phyloP scores from a whole-genome alignment of 1,140 invertebrate genomes.

The Rhagoletis zephyria region DNA sequence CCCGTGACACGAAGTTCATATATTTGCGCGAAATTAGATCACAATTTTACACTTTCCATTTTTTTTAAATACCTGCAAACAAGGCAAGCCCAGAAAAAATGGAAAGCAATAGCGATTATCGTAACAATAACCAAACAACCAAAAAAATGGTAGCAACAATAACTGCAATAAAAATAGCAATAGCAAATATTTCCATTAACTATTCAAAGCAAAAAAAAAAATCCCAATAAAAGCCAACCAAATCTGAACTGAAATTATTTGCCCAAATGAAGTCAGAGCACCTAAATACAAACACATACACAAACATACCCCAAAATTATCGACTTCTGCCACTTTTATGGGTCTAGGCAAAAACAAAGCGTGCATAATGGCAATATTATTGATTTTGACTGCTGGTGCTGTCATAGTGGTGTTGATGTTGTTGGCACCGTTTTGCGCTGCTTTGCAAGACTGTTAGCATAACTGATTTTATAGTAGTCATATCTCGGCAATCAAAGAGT shows the following conservation, averaged over 20 bases:
- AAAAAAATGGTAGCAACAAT: not conserved
- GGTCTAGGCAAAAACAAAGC: constrained; percentile 12
- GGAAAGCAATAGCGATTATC: constrained; percentile 26
- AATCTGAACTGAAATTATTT: not conserved
- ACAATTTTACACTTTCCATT: constrained; percentile 10
- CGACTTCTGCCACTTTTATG: not conserved
- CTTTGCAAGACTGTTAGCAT: constrained; percentile 13
- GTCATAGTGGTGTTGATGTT: constrained; percentile 3
- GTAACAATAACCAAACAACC: not conserved
- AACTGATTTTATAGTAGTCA: constrained; percentile 48
- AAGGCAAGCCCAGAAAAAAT: not conserved
- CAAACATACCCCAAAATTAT: not conserved
- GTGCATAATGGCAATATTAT: constrained; percentile 44
- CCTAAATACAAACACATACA: not conserved
- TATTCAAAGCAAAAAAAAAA: constrained; percentile 30
- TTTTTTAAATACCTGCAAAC: constrained; percentile 23
- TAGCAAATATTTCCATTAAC: constrained; percentile 17
- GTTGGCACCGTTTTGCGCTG: not conserved
- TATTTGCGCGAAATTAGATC: not conserved
- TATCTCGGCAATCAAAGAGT: constrained; percentile 26
- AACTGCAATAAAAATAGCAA: not conserved
- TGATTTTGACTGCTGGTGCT: constrained; percentile 42
- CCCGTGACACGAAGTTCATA: not conserved
- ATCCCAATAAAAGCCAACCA: not conserved
- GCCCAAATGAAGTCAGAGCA: not conserved